Evolutionary conservation across 2,113 vertebrate species (phyloP).

Genomic region (Pao palembangensis): DNA sequence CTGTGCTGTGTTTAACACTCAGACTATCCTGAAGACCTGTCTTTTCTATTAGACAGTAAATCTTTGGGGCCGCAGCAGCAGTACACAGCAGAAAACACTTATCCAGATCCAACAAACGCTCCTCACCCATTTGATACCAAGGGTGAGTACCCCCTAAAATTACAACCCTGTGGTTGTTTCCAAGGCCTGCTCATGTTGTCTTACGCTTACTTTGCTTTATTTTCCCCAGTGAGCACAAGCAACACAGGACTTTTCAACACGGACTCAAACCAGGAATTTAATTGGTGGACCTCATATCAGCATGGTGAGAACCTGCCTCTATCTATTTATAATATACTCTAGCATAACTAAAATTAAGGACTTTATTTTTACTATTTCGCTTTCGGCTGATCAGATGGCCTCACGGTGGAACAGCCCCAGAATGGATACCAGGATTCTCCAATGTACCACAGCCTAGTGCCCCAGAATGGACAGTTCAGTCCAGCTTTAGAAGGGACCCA

Average conservation of each 20-base stretch:
- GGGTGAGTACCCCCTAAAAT: slow-evolving; percentile 47
- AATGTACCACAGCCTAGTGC: slow-evolving; percentile 69
- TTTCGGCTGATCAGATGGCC: slow-evolving; percentile 37
- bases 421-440: slow-evolving; percentile 66
- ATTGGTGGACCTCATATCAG: slow-evolving; percentile 70
- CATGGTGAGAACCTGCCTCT: slow-evolving; percentile 57
- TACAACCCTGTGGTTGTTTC: not conserved
- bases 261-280: slow-evolving; percentile 73
- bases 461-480: slow-evolving; percentile 64
- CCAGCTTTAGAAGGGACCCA: slow-evolving; percentile 54
- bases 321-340: not conserved
- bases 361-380: not conserved
- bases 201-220: not conserved
- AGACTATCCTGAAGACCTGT: slow-evolving; percentile 80
- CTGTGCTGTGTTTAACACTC: slow-evolving; percentile 60
- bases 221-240: slow-evolving; percentile 38
- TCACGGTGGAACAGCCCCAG: slow-evolving; percentile 54
- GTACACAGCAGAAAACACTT: slow-evolving; percentile 53
- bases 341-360: not conserved
- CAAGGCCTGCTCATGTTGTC: not conserved
- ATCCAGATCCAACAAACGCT: slow-evolving; percentile 57
- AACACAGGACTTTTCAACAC: slow-evolving; percentile 67
- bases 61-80: slow-evolving; percentile 53
- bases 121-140: slow-evolving; percentile 51
- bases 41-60: slow-evolving; percentile 80